Conservation (phyloP, 2,113 vertebrate genomes). For the Engraulis encrasicolus region DNA sequence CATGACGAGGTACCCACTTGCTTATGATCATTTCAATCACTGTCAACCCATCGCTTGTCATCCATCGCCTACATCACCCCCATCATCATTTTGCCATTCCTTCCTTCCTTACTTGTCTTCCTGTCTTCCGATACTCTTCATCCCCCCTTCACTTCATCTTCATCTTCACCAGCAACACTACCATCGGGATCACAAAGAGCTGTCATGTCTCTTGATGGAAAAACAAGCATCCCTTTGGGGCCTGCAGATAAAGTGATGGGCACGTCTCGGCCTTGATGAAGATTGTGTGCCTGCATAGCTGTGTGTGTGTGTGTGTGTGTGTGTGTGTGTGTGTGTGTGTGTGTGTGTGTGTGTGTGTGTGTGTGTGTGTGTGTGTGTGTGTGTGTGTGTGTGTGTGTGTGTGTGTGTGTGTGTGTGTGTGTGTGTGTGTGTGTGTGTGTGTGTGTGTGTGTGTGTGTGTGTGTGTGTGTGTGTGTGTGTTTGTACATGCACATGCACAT, state of each 20-base stretch:
- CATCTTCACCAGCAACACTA: not conserved
- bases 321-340: no score
- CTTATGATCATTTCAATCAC: conserved; percentile 16
- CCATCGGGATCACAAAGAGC: conserved; percentile 15
- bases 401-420: no score
- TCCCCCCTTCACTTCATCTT: not conserved
- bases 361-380: no score
- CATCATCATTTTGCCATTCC: conserved; percentile 19
- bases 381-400: no score
- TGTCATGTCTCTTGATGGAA: conserved; percentile 36
- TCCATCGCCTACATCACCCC: not conserved
- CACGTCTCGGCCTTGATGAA: conserved; percentile 52
- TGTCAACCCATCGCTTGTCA: not conserved
- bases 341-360: no score
- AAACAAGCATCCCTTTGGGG: conserved; percentile 42
- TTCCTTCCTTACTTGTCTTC: not conserved
- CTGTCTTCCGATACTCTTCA: no score
- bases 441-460: not conserved
- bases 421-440: conserved; percentile 42
- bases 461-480: conserved; percentile 60
- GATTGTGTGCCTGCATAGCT: conserved; percentile 47
- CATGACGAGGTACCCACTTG: not conserved
- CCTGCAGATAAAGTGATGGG: conserved; percentile 47
- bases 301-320: conserved; percentile 46
- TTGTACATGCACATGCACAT: no score